Base-by-base conservation (phyloP, 2,113 vertebrate species). In the Calyptommatus sinebrachiatus region DNA sequence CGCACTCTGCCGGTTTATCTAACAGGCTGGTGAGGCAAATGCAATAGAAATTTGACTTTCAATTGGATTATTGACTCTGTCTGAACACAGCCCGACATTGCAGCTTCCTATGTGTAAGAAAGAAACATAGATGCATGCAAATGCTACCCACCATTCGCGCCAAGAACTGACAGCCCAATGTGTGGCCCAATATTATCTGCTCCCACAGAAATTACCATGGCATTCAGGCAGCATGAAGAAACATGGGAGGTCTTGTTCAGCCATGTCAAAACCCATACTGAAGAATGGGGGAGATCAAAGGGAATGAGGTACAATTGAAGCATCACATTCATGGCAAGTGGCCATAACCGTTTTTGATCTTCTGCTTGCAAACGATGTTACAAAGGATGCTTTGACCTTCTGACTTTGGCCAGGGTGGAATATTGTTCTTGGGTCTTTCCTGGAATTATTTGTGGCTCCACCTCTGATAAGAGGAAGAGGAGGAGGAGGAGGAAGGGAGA, bases 261-360 rank as follows among this genome's bases (percentile, higher is more conserved):
- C 85, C 6, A 0, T 2, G 81, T 60, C 80, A 71, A 22, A 11
- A 28, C 31, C 53, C 14, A 1, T 5, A 16, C 12, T 57, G 12
- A 0, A 0, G 48, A 65, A 10, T 4, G 0, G 85, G 72, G 80
- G 1, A 70, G 85, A 82, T 84, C 86, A 84, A 76, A 24, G 0
- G 66, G 79, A 81, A 84, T 78, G 67, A 62, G 71, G 80, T 72
- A 16, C 21, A 81, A 85, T 31, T 72, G 53, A 84, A 77, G 20
- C 0, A 22, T 61, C 85, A 12, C 80, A 84, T 89, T 74, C 90
- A 81, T 87, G 87, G 89, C 85, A 61, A 68, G 84, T 82, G 90
- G 91, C 92, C 89, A 86, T 72, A 84, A 83, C 67, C 83, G 76
- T 87, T 69, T 77, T 24, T 3, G n/a, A 0, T 14, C 67, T 89